These are phyloP conservation scores for Chrysopilus asiliformis DNA, from an alignment of 2,888 invertebrate genomes.

Conservation along the genomic window DNA sequence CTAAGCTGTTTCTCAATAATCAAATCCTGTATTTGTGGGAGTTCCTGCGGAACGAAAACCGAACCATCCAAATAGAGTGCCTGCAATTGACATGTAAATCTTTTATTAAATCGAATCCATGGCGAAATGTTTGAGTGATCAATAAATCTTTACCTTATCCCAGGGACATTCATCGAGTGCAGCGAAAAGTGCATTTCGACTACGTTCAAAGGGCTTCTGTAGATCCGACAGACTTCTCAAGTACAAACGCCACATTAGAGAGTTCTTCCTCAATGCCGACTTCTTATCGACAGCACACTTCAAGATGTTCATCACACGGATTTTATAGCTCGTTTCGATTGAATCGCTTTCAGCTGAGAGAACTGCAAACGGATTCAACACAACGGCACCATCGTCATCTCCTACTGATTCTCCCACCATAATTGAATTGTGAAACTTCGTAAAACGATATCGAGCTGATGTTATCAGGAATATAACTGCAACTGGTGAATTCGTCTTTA, in stretches of 20 bases:
- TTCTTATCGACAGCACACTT: slow-evolving; percentile 18
- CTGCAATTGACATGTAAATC: slow-evolving; percentile 6
- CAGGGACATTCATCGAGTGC: slow-evolving; percentile 51
- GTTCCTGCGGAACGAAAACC: slow-evolving; percentile 47
- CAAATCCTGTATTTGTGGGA: slow-evolving; percentile 57
- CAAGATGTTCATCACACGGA: slow-evolving; percentile 27
- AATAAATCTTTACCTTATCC: slow-evolving; percentile 39
- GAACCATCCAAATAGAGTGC: slow-evolving; percentile 50
- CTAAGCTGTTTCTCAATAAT: slow-evolving; percentile 62
- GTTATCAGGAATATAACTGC: slow-evolving; percentile 38
- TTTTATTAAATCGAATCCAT: not conserved
- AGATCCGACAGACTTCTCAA: slow-evolving; percentile 40
- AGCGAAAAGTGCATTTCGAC: slow-evolving; percentile 34
- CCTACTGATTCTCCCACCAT: too few relatives aligned
- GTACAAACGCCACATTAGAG: slow-evolving; percentile 49
- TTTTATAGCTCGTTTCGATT: slow-evolving; percentile 19
- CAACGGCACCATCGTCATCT: too few relatives aligned
- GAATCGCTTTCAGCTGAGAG: slow-evolving; percentile 11
- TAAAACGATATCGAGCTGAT: slow-evolving; percentile 28
- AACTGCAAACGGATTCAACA: too few relatives aligned
- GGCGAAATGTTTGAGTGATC: not conserved
- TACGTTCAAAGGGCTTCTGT: slow-evolving; percentile 25
- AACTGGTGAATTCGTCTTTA: slow-evolving; percentile 35
- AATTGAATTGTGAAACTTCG: slow-evolving; percentile 8
- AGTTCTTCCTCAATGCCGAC: slow-evolving; percentile 25